phyloP scores from a whole-genome alignment of 37 sponge, comb jelly and placozoan species.

The Theonella swinhoei region DNA sequence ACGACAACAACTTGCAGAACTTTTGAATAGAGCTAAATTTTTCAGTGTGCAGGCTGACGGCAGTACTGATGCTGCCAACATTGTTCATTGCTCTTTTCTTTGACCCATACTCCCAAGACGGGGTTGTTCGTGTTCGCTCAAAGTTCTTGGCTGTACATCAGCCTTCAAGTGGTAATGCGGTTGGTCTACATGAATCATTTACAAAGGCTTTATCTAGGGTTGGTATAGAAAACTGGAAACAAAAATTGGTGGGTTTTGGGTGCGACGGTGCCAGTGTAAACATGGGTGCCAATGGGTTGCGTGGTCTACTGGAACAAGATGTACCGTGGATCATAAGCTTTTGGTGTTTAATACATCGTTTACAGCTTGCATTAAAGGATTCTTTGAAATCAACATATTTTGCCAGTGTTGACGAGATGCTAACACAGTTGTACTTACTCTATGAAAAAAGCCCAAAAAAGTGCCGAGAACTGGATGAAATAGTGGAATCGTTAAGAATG shows the following conservation, averaged over 20 bases:
- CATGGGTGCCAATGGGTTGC: slow-evolving; percentile 32
- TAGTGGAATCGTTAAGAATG: slow-evolving; percentile 11
- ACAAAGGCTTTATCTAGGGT: background rate
- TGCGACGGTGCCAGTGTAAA: slow-evolving; percentile 64
- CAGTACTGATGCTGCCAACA: slow-evolving; percentile 28
- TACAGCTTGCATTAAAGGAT: slow-evolving; percentile 54
- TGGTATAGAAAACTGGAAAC: slow-evolving; percentile 32
- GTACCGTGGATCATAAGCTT: slow-evolving; percentile 46
- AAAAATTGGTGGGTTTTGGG: slow-evolving; percentile 38
- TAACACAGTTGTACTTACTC: slow-evolving; percentile 27
- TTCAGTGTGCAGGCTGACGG: slow-evolving; percentile 35
- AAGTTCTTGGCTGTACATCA: slow-evolving; percentile 18
- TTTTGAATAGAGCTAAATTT: slow-evolving; percentile 5
- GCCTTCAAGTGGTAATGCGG: slow-evolving; percentile 12
- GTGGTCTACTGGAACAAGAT: slow-evolving; percentile 24
- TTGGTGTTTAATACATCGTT: slow-evolving; percentile 63
- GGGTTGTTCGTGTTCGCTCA: slow-evolving; percentile 20
- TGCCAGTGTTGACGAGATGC: slow-evolving; percentile 37
- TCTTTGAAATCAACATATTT: slow-evolving; percentile 44
- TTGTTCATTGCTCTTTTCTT: slow-evolving; percentile 23
- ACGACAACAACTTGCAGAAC: background rate
- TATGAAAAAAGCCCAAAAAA: slow-evolving; percentile 54
- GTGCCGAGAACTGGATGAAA: slow-evolving; percentile 35
- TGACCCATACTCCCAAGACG: slow-evolving; percentile 19
- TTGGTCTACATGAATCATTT: slow-evolving; percentile 20